These are phyloP conservation scores for Chloebia gouldiae DNA, from an alignment of 2,113 vertebrate species.

Conservation along the genomic window DNA sequence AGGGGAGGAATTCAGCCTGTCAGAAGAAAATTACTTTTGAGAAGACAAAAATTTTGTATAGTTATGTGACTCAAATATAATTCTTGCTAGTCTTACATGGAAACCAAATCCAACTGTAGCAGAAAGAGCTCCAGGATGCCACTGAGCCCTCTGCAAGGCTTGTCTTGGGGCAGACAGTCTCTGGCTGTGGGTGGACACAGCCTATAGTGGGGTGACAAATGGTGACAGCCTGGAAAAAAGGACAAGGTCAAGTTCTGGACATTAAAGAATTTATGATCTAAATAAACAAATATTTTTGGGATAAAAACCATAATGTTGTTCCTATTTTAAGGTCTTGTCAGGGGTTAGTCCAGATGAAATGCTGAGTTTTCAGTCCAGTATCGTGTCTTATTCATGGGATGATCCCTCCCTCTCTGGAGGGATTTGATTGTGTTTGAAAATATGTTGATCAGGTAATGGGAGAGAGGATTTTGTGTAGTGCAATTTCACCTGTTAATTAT, in stretches of 20 bases:
- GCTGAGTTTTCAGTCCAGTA: not conserved
- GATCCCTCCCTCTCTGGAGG: not conserved
- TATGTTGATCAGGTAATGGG: not conserved
- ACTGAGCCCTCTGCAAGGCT: not conserved
- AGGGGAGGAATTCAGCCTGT: constrained; percentile 21
- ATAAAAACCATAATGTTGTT: not conserved
- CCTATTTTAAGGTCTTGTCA: not conserved
- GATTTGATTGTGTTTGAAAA: not conserved
- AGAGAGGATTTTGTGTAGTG: not conserved
- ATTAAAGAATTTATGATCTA: not conserved
- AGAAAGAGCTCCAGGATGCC: not conserved
- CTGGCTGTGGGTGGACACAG: not conserved
- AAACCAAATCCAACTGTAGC: not conserved
- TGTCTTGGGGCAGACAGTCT: not conserved
- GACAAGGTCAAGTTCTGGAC: not conserved
- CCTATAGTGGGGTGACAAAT: not conserved
- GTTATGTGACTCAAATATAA: not conserved
- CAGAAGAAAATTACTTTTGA: not conserved
- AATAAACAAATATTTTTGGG: not conserved
- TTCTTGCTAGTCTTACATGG: not conserved
- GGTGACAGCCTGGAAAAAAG: not conserved
- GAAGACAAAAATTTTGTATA: not conserved
- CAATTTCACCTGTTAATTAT: not conserved
- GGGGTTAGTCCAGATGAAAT: not conserved
- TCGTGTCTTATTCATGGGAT: not conserved